Evolutionary conservation across 1,140 invertebrate genomes (phyloP), one percentile per base, ranked within the genome.

Genomic region (Drosophila auraria): DNA sequence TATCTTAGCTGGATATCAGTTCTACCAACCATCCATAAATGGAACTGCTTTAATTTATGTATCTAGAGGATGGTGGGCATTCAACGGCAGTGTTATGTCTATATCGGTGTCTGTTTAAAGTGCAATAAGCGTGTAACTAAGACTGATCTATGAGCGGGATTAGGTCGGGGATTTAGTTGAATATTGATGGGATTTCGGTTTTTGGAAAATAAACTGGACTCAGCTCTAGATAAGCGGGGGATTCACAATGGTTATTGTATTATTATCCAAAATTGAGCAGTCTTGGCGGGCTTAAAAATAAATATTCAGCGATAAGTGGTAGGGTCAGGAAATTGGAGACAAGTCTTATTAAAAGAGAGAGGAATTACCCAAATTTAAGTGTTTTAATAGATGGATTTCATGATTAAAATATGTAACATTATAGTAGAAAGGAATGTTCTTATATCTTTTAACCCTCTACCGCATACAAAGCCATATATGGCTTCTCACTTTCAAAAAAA

Each of bases 51-150:
- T 81, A 90, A 89, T 89, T 89, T 89, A 89, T 89, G 86, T 56
- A 90, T 74, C 76, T 69, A 49, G 47, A 84, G 53, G 47, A 84
- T 65, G 82, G 82, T 84, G 81, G 81, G 81, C 74, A 87, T 87
- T 87, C 84, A 89, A 87, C 83, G 81, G 84, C 83, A 89, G 84
- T 86, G 72, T 89, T 90, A 89, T 89, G 84, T 90, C 84, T 89
- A 83, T 82, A 89, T 89, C 82, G 72, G 66, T 74, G 71, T 68
- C 64, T 74, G 72, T 87, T 87, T 87, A 90, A 90, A 90, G 56
- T 81, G 84, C 84, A 81, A 89, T 89, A 89, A 89, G 65, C 84
- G 14, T 40, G 74, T 11, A 57, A 54, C 84, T 87, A 84, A 89
- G 86, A 62, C 84, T 90, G 82, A 89, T 90, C 86, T 87, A 87